Evolutionary conservation across 2,797 vertebrate species (phyloP), one percentile per base, ranked within the genome.

Genomic region (Odontamblyopus rebecca): DNA sequence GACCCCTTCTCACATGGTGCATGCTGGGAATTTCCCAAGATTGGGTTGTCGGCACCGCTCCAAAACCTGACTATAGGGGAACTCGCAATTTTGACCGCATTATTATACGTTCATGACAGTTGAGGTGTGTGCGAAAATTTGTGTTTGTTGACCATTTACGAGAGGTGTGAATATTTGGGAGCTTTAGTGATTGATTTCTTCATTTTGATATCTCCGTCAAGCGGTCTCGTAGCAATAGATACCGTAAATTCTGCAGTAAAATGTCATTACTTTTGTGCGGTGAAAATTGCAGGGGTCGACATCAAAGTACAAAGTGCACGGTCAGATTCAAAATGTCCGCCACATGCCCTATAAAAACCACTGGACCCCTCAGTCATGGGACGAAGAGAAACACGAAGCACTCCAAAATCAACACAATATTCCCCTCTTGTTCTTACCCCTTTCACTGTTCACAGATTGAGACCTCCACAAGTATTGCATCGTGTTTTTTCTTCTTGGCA

Each of bases 351-450:
- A 89, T 94, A 93, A 95, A 94, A 93, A 87, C 92, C 92, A 85
- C 83, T 89, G 88, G 89, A 90, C 86, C 92, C 87, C 86, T 93
- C 86, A 85, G 84, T 93, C 91, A 87, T 89, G 88, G 89, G 89
- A 93, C 91, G 91, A 94, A 88, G 89, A 93, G 93, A 93, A 95
- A 94, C 93, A 95, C 75, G 78, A 64, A 78, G 86, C 87, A 88
- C 86, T 95, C 94, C 93, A 95, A 94, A 93, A 87, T 93, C 92
- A 95, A 95, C 93, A 94, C 50, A 84, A 84, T 93, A 87, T 91
- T 87, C 92, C 84, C 79, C 73, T 79, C 81, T 83, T 86, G 67
- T 72, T 69, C 91, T 91, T 86, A 89, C 84, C 90, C 86, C 84
- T 86, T 88, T 86, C 79, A 79, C 81, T 82, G 82, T 85, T 86